Percentiles rank a stretch among this genome's conserved stretches.
Evolutionary conservation across 2,797 vertebrate genomes (phyloP).

Genomic region (Lacerta bilineata): DNA sequence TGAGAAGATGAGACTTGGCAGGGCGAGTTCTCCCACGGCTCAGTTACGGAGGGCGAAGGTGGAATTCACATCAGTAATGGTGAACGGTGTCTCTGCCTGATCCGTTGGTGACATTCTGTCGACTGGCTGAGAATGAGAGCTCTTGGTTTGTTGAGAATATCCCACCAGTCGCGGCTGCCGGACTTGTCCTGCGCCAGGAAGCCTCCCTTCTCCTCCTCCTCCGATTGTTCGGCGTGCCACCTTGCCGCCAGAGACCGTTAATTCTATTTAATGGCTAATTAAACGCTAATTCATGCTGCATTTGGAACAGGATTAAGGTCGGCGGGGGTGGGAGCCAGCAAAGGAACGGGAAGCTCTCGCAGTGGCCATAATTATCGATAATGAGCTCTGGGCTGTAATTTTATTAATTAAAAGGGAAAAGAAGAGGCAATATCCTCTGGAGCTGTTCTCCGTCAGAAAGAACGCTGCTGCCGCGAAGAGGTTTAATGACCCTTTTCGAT

Average conservation of each 20-base stretch:
- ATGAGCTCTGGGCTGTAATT: constrained; percentile 64
- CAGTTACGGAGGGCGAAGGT: not conserved
- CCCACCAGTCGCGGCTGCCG: constrained; percentile 52
- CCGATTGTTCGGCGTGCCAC: constrained; percentile 49
- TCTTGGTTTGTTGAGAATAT: constrained; percentile 32
- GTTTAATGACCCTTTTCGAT: constrained; percentile 16
- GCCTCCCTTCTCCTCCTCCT: not conserved
- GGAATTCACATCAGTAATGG: not conserved
- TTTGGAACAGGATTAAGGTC: constrained; percentile 66
- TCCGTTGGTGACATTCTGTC: not conserved
- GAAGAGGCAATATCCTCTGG: constrained; percentile 49
- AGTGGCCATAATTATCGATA: constrained; percentile 67
- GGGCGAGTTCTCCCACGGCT: not conserved
- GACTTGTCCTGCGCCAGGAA: constrained; percentile 21
- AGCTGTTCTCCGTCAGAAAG: constrained; percentile 50
- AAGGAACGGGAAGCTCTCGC: constrained; percentile 61
- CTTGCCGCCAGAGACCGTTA: constrained; percentile 50
- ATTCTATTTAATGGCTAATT: constrained; percentile 70
- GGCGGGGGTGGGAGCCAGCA: constrained; percentile 37
- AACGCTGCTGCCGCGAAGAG: constrained; percentile 46
- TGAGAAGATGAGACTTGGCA: no score
- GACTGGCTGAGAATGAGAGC: no score
- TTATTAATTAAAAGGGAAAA: constrained; percentile 61
- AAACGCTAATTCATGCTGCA: constrained; percentile 64
- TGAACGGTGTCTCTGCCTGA: not conserved